These are phyloP conservation scores for Thecocarcelia acutangulata DNA, from an alignment of 2,888 invertebrate genomes.

Conservation along the genomic window DNA sequence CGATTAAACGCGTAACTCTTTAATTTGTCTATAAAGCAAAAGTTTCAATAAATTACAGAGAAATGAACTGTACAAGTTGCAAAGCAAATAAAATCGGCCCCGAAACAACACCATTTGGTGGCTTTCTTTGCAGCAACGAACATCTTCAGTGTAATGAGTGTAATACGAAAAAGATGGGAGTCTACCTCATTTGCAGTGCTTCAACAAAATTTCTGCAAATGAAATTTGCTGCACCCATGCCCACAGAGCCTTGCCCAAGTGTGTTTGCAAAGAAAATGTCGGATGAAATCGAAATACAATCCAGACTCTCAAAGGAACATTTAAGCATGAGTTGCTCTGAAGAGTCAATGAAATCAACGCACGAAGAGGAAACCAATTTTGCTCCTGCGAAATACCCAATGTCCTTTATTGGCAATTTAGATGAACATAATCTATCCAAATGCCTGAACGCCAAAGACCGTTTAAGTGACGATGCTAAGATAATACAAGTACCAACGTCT, in stretches of 20 bases:
- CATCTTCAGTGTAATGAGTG: slow-evolving; percentile 69
- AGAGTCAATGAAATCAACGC: background rate
- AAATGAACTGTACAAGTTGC: slow-evolving; percentile 69
- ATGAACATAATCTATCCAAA: background rate
- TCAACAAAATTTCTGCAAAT: slow-evolving; percentile 66
- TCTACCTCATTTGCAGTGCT: slow-evolving; percentile 57
- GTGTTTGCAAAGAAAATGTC: slow-evolving; percentile 54
- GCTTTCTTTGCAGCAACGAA: slow-evolving; percentile 67
- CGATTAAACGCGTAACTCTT: background rate
- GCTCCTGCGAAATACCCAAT: background rate
- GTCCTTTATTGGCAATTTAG: background rate
- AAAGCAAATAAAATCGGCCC: slow-evolving; percentile 69
- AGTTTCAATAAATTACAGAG: slow-evolving; percentile 13
- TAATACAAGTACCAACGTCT: too few species aligned
- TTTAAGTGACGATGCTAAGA: background rate
- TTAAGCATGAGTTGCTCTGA: slow-evolving; percentile 66
- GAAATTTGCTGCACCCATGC: slow-evolving; percentile 42
- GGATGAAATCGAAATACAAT: slow-evolving; percentile 68
- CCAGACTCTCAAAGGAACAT: slow-evolving; percentile 66
- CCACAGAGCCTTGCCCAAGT: background rate
- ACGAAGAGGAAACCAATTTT: background rate
- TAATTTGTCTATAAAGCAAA: background rate
- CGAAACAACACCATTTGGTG: slow-evolving; percentile 64
- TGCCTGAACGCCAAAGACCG: background rate
- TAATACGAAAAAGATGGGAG: slow-evolving; percentile 25